These are phyloP conservation scores for Mimachlamys varia DNA, from an alignment of 2,888 invertebrate genomes.

Conservation along the genomic window DNA sequence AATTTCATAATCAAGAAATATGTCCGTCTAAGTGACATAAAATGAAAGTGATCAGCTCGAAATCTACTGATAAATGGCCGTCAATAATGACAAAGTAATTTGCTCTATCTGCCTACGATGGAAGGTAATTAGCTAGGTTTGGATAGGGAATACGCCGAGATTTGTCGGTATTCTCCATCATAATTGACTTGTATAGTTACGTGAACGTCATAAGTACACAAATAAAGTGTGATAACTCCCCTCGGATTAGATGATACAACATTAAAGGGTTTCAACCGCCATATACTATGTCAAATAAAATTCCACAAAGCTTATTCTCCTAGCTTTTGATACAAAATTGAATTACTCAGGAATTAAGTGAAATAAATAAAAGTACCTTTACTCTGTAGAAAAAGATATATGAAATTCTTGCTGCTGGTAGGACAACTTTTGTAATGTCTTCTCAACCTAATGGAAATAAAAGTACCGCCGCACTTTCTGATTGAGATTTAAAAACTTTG, in stretches of 20 bases:
- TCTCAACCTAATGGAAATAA: constrained; percentile 5
- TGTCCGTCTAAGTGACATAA: not conserved
- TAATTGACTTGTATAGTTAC: constrained; percentile 7
- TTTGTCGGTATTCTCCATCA: not conserved
- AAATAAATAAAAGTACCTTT: constrained; percentile 31
- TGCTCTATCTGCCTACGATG: not conserved
- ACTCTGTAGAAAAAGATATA: not conserved
- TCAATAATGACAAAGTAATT: constrained; percentile 24
- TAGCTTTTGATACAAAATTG: constrained; percentile 15
- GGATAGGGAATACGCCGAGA: not conserved
- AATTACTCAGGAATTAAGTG: constrained; percentile 25
- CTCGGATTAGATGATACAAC: constrained; percentile 11
- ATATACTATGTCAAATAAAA: constrained; percentile 31
- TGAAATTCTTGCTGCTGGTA: constrained; percentile 14
- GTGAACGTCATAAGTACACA: not conserved
- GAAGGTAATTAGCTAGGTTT: constrained; percentile 10
- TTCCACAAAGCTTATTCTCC: not conserved
- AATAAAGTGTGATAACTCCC: not conserved
- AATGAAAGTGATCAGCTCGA: not conserved
- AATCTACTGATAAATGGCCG: not conserved
- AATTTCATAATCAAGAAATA: constrained; percentile 31
- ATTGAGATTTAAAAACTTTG: constrained; percentile 32
- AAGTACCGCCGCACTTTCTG: constrained; percentile 9
- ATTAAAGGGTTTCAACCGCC: constrained; percentile 29
- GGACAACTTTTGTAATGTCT: not conserved